Evolutionary conservation across 2,113 vertebrate genomes (phyloP).

Genomic region (Antechinus flavipes): DNA sequence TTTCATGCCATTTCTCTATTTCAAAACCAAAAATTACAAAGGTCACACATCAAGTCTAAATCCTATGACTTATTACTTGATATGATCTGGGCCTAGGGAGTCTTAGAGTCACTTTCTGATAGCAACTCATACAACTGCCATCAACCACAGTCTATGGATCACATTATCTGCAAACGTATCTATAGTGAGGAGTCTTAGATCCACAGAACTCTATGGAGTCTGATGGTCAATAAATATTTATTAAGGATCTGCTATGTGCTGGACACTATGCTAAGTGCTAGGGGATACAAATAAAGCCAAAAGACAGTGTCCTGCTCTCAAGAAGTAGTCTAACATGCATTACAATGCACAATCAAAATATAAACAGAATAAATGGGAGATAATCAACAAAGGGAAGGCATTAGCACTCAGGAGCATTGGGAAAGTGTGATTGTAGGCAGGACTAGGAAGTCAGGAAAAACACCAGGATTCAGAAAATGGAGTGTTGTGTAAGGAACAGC

Average conservation of each 20-base stretch:
- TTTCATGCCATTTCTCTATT: neutral
- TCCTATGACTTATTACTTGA: conserved; percentile 24
- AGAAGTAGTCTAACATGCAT: neutral
- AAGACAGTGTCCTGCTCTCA: neutral
- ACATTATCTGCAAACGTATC: neutral
- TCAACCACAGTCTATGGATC: neutral
- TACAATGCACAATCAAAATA: neutral
- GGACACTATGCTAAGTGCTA: neutral
- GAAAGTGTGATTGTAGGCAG: neutral
- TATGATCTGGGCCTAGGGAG: neutral
- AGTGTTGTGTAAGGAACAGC: neutral
- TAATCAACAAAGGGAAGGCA: neutral
- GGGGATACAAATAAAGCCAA: neutral
- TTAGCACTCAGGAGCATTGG: neutral
- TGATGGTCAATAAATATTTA: neutral
- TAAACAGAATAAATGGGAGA: neutral
- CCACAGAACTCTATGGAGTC: neutral
- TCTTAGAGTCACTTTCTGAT: neutral
- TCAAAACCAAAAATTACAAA: conserved; percentile 44
- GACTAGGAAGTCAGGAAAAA: neutral
- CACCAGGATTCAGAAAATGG: neutral
- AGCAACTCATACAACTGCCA: neutral
- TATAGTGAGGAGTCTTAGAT: neutral
- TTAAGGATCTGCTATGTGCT: neutral
- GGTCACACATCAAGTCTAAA: conserved; percentile 28